phyloP scores from a whole-genome alignment of 2,113 vertebrate species.

The Vulpes lagopus region DNA sequence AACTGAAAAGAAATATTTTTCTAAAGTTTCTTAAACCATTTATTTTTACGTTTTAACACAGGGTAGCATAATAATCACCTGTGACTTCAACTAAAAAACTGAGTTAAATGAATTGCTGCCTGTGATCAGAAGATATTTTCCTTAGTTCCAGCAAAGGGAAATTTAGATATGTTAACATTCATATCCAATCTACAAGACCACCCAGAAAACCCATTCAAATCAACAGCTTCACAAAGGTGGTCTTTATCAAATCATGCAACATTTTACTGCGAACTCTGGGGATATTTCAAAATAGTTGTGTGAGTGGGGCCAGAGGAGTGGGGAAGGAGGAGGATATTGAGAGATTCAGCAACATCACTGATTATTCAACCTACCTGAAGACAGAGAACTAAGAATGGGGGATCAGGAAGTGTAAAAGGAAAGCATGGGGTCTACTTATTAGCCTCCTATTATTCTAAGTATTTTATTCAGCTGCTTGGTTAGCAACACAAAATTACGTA shows the following conservation, averaged over 20 bases:
- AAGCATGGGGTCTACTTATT: neutral
- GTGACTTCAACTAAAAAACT: neutral
- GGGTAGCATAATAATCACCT: neutral
- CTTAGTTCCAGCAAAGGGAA: neutral
- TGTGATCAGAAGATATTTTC: neutral
- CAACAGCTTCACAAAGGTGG: slow-evolving; percentile 12
- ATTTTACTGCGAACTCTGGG: neutral
- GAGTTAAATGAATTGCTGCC: neutral
- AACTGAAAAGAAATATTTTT: neutral
- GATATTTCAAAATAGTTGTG: slow-evolving; percentile 30
- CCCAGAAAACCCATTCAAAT: slow-evolving; percentile 25
- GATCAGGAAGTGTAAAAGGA: neutral
- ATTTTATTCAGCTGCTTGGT: neutral
- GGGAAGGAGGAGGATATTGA: neutral
- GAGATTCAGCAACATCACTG: neutral
- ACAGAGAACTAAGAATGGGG: neutral
- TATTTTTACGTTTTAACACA: slow-evolving; percentile 34
- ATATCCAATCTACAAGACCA: slow-evolving; percentile 13
- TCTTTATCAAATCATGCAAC: slow-evolving; percentile 18
- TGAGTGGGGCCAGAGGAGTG: neutral
- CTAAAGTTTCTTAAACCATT: neutral
- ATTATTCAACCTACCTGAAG: neutral
- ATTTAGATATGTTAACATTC: neutral
- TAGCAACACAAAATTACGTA: slow-evolving; percentile 52
- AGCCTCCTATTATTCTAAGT: neutral